Conservation (phyloP, 2,797 vertebrate genomes). For the Graptemys geographica region DNA sequence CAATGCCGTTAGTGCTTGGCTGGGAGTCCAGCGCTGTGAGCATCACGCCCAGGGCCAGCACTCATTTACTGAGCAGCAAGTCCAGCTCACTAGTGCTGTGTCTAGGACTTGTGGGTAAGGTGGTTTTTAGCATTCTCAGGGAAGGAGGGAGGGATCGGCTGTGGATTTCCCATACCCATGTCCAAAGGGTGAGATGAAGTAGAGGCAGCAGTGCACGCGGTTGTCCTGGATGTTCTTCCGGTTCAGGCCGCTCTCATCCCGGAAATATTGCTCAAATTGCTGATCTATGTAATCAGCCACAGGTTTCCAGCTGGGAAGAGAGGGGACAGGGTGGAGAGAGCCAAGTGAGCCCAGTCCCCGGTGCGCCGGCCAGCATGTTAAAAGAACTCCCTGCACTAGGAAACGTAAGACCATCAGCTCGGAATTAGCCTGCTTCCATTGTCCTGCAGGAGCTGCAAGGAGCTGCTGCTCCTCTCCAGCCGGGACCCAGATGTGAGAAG, state of each 20-base stretch:
- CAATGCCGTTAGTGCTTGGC: neutral
- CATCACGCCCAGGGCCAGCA: neutral
- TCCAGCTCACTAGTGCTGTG: too few species aligned
- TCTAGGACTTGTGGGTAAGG: neutral
- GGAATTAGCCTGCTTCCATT: neutral
- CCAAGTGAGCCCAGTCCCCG: neutral
- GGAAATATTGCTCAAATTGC: conserved; percentile 99
- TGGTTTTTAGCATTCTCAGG: conserved; percentile 30
- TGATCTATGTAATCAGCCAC: conserved; percentile 98
- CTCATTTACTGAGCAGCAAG: too few species aligned
- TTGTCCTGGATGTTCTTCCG: conserved; percentile 99
- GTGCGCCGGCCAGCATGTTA: neutral
- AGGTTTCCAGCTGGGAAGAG: conserved; percentile 90
- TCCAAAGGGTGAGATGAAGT: conserved; percentile 97
- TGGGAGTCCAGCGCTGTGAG: neutral
- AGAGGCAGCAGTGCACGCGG: conserved; percentile 97
- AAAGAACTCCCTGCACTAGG: neutral
- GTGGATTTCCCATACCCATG: conserved; percentile 86
- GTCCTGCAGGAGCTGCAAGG: neutral
- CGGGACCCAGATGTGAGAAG: neutral
- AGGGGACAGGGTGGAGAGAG: neutral
- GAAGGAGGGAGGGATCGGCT: rapidly evolving
- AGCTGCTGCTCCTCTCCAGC: neutral
- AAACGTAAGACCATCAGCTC: neutral
- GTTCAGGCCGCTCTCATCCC: conserved; percentile 97